Conservation (phyloP, 2,113 vertebrate genomes). For the Apodemus sylvaticus region DNA sequence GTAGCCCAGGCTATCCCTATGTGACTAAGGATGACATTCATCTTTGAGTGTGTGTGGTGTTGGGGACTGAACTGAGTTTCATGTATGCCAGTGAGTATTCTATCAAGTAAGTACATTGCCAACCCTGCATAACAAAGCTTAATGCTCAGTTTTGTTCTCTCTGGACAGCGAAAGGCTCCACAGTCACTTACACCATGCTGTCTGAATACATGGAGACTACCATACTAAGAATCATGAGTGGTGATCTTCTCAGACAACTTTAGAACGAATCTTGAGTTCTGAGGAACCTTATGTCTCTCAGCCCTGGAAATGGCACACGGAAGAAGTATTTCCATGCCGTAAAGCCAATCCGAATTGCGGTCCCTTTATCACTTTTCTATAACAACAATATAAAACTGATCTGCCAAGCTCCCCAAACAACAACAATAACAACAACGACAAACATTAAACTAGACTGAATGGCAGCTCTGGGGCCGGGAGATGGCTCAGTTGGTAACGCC, state of each 20-base stretch:
- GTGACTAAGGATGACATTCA: background rate
- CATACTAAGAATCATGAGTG: background rate
- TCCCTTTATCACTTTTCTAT: background rate
- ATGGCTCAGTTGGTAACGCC: background rate
- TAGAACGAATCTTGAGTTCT: background rate
- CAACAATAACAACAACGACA: background rate
- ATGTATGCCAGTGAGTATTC: too few relatives aligned
- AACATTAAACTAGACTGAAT: background rate
- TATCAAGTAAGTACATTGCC: background rate
- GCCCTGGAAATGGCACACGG: background rate
- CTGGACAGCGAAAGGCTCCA: background rate
- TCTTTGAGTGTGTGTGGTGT: background rate
- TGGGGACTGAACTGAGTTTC: background rate
- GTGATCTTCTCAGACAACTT: background rate
- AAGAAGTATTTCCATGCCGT: background rate
- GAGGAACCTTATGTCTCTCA: background rate
- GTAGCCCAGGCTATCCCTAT: background rate
- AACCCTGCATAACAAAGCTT: background rate
- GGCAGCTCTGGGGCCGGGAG: background rate
- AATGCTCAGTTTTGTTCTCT: background rate
- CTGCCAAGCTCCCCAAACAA: background rate
- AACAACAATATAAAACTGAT: background rate
- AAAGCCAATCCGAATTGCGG: background rate
- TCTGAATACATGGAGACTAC: background rate
- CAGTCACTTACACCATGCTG: background rate